phyloP scores from a whole-genome alignment of 2,888 invertebrate genomes.

The Taphrorychus bicolor region DNA sequence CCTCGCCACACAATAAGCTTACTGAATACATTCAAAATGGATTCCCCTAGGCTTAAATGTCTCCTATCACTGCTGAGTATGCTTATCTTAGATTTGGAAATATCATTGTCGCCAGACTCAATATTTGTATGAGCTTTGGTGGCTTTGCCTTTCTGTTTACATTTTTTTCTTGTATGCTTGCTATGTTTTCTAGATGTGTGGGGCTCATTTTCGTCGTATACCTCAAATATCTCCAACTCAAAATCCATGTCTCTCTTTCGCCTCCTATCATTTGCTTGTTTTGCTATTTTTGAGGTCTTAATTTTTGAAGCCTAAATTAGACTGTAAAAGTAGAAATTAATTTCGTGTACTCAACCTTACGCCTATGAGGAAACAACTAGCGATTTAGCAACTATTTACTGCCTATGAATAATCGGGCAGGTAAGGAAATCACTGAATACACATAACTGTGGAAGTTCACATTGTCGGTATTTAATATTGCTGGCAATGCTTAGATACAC shows the following conservation, averaged over 20 bases:
- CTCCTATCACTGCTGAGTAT: slow-evolving; percentile 55
- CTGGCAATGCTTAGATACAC: too few relatives aligned
- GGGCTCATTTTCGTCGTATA: slow-evolving; percentile 57
- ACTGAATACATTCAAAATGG: slow-evolving; percentile 63
- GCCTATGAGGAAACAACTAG: too few relatives aligned
- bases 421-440: too few relatives aligned
- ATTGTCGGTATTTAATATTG: too few relatives aligned
- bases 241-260: slow-evolving; percentile 56
- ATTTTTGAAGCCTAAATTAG: slow-evolving; percentile 10
- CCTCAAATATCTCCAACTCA: slow-evolving; percentile 64
- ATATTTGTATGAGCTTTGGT: slow-evolving; percentile 48
- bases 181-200: slow-evolving; percentile 54
- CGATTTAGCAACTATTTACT: too few relatives aligned
- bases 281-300: slow-evolving; percentile 27
- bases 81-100: slow-evolving; percentile 55
- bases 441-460: too few relatives aligned
- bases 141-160: slow-evolving; percentile 56
- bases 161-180: slow-evolving; percentile 59
- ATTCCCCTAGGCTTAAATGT: slow-evolving; percentile 66
- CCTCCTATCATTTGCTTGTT: slow-evolving; percentile 38
- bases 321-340: neutral
- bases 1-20: slow-evolving; percentile 61
- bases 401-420: too few relatives aligned
- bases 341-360: neutral
- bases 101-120: slow-evolving; percentile 52